phyloP scores from a whole-genome alignment of 2,888 invertebrate species.

The Noctua janthe region DNA sequence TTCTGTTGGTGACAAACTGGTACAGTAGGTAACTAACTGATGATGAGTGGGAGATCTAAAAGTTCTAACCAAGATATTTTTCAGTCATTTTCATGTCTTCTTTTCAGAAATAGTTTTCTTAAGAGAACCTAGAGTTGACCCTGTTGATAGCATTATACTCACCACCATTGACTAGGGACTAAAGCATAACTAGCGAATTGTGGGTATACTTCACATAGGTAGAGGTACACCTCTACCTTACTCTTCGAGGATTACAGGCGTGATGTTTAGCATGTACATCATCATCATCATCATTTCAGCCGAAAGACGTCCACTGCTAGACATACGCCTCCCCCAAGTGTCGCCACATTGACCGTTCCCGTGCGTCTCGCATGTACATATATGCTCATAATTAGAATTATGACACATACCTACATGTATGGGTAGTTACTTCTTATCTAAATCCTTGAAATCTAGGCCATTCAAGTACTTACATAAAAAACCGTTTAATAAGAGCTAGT shows the following conservation, averaged over 20 bases:
- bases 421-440: conserved; percentile 15
- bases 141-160: neutral
- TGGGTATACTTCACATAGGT: neutral
- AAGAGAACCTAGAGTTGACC: neutral
- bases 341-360: too few relatives aligned
- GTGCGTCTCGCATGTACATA: too few relatives aligned
- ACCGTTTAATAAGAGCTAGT: conserved; percentile 37
- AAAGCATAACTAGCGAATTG: neutral
- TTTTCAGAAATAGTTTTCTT: neutral
- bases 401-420: neutral
- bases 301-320: too few relatives aligned
- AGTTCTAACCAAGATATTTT: neutral
- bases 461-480: conserved; percentile 11
- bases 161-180: neutral
- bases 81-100: neutral
- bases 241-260: neutral
- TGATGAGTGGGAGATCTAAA: neutral
- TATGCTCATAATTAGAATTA: neutral
- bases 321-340: too few relatives aligned
- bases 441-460: conserved; percentile 44
- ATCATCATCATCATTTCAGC: too few relatives aligned
- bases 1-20: conserved; percentile 24
- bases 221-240: neutral
- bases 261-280: too few relatives aligned
- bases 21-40: neutral